A percentile compares a stretch with the other conserved stretches of the same genome.
Evolutionary conservation across 1,140 invertebrate species (phyloP).

Genomic region (Parapsyche elsis): DNA sequence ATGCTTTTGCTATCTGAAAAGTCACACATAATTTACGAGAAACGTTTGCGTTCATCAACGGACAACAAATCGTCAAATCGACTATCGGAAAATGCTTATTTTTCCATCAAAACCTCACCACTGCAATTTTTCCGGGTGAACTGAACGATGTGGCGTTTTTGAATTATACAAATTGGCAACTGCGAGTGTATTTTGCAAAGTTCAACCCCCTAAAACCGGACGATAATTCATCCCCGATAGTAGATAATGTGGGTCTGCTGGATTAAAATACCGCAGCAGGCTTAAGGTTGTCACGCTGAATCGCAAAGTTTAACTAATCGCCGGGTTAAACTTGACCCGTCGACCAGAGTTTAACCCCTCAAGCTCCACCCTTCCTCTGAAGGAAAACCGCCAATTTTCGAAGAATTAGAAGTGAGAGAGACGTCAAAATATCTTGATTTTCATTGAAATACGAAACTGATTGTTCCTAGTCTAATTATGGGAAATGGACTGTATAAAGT

Average conservation of each 20-base stretch:
- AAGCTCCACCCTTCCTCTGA: background rate
- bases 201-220: background rate
- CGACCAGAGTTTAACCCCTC: slow-evolving; percentile 11
- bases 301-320: slow-evolving; percentile 26
- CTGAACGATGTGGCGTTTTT: too few species aligned
- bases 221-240: slow-evolving; percentile 20
- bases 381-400: too few species aligned
- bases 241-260: slow-evolving; percentile 3
- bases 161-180: too few species aligned
- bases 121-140: too few species aligned
- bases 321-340: slow-evolving; percentile 22
- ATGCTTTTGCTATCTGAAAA: too few species aligned
- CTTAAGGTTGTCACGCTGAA: slow-evolving; percentile 18
- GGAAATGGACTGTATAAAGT: too few species aligned
- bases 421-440: too few species aligned
- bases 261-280: slow-evolving; percentile 23
- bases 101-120: slow-evolving; percentile 9
- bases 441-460: too few species aligned
- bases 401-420: too few species aligned
- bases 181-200: too few species aligned
- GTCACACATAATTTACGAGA: background rate
- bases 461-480: too few species aligned
- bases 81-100: slow-evolving; percentile 23
- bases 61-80: background rate
- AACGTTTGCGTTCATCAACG: background rate